These are phyloP conservation scores for Cheilosia soror DNA, from an alignment of 2,888 invertebrate species.

Conservation along the genomic window DNA sequence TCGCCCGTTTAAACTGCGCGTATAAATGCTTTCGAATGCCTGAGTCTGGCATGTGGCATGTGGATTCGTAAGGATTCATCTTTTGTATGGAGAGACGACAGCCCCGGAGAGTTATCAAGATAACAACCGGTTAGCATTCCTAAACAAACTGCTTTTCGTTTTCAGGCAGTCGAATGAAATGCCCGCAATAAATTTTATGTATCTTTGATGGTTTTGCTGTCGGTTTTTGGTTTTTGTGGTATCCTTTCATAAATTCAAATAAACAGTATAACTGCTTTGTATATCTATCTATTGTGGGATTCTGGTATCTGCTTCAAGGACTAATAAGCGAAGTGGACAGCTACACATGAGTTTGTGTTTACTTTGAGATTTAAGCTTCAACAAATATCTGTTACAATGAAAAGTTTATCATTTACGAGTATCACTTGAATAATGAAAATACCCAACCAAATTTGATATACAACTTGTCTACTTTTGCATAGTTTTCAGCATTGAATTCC, in stretches of 20 bases:
- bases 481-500: too few species aligned
- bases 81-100: conserved; percentile 18
- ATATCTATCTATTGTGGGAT: background rate
- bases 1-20: conserved; percentile 5
- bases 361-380: too few species aligned
- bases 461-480: too few species aligned
- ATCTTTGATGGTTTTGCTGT: conserved; percentile 23
- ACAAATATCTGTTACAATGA: too few species aligned
- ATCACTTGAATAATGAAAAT: too few species aligned
- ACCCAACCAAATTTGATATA: too few species aligned
- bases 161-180: background rate
- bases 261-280: background rate
- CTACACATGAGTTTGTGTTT: too few species aligned
- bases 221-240: conserved; percentile 2
- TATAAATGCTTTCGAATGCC: conserved; percentile 16
- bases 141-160: conserved; percentile 4
- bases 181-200: conserved; percentile 35
- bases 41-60: conserved; percentile 27
- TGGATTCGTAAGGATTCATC: conserved; percentile 14
- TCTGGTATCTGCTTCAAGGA: background rate
- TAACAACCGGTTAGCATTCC: conserved; percentile 28
- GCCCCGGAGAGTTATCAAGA: conserved; percentile 33
- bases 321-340: too few species aligned
- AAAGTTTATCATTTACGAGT: too few species aligned
- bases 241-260: conserved; percentile 3